Conservation (phyloP, 2,797 vertebrate genomes). For the Coregonus sp. region DNA sequence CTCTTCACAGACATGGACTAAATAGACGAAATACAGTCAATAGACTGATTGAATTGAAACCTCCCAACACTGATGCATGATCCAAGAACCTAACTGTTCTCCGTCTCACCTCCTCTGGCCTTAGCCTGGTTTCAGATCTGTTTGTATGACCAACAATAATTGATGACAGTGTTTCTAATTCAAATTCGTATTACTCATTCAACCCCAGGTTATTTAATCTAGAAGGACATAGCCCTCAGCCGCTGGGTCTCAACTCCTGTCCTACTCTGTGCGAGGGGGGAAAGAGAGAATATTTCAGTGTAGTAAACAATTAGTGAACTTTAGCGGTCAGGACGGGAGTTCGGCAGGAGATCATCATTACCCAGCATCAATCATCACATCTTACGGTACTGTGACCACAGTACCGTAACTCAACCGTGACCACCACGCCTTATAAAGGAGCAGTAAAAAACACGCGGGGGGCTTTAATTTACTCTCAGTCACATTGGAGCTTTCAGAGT, state of each 20-base stretch:
- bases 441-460: conserved; percentile 65
- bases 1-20: too few species aligned
- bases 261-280: neutral
- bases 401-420: conserved; percentile 47
- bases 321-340: conserved; percentile 34
- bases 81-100: too few species aligned
- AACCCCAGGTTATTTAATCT: neutral
- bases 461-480: conserved; percentile 49
- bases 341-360: conserved; percentile 57
- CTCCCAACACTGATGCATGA: too few species aligned
- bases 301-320: conserved; percentile 69
- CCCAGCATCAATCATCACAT: conserved; percentile 72
- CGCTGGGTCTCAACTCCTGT: neutral
- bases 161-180: neutral
- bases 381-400: conserved; percentile 10
- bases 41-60: too few species aligned
- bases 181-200: neutral
- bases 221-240: neutral
- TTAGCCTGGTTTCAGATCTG: too few species aligned
- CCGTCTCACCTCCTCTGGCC: too few species aligned
- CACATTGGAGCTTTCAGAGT: neutral
- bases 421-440: conserved; percentile 54
- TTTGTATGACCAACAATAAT: too few species aligned
- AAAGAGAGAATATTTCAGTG: conserved; percentile 62
- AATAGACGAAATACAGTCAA: too few species aligned